Evolutionary conservation across 2,888 invertebrate species (phyloP).

Genomic region (Acanthopleura granulata): DNA sequence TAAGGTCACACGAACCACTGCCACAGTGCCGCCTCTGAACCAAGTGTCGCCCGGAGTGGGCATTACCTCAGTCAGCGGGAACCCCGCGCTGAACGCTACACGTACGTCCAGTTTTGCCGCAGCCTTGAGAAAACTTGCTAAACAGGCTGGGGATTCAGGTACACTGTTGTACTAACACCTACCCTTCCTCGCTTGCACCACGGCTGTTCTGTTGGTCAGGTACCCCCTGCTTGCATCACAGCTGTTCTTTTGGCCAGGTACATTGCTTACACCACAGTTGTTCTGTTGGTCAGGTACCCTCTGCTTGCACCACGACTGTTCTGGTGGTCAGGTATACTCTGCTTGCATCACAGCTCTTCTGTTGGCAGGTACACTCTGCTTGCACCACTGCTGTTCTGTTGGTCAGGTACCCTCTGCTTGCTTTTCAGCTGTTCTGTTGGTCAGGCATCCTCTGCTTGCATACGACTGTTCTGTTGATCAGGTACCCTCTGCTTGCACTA

Average conservation of each 20-base stretch:
- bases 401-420: conserved; percentile 17
- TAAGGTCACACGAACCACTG: conserved; percentile 61
- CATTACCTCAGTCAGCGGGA: conserved; percentile 43
- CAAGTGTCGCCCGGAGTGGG: conserved; percentile 62
- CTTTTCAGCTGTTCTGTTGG: conserved; percentile 5
- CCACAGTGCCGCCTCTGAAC: conserved; percentile 69
- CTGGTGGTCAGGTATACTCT: background rate
- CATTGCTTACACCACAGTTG: background rate
- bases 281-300: too few species aligned
- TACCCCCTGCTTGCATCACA: background rate
- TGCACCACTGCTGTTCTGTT: too few species aligned
- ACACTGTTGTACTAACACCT: conserved; percentile 22
- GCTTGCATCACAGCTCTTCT: background rate
- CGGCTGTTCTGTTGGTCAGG: conserved; percentile 20
- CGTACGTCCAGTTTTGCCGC: conserved; percentile 84
- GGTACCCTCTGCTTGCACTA: background rate
- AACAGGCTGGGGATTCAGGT: conserved; percentile 79
- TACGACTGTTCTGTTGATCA: background rate
- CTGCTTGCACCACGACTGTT: background rate
- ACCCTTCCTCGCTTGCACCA: background rate
- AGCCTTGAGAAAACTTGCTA: conserved; percentile 89
- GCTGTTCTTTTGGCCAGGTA: conserved; percentile 20
- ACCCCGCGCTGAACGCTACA: conserved; percentile 62
- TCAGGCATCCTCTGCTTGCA: conserved; percentile 11
- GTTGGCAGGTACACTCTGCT: too few species aligned